Conservation (phyloP, 2,888 invertebrate genomes). For the Diloba caeruleocephala region DNA sequence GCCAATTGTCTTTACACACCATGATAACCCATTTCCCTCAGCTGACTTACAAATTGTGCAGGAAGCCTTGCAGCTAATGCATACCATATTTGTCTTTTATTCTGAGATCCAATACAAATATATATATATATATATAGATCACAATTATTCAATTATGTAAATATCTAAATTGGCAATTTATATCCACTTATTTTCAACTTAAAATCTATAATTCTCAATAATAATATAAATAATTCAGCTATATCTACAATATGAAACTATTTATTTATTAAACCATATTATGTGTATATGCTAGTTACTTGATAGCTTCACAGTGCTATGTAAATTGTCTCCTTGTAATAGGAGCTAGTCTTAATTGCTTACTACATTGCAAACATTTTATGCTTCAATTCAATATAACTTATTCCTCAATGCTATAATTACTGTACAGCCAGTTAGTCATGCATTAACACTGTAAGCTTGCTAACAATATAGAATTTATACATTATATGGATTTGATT, state of each 20-base stretch:
- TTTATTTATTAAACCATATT: no score
- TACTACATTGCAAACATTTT: conserved; percentile 30
- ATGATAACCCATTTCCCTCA: conserved; percentile 41
- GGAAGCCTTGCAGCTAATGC: not conserved
- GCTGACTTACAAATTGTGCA: conserved; percentile 22
- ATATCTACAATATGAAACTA: no score
- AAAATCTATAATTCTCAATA: no score
- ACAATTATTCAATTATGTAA: not conserved
- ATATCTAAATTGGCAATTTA: no score
- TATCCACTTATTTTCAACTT: no score
- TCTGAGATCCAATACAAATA: not conserved
- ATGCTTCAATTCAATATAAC: conserved; percentile 44
- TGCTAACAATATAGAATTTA: conserved; percentile 31
- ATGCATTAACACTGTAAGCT: conserved; percentile 60
- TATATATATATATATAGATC: no score
- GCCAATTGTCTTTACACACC: conserved; percentile 33
- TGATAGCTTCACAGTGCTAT: not conserved
- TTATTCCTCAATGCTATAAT: conserved; percentile 60
- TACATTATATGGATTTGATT: conserved; percentile 3
- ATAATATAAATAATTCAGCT: no score
- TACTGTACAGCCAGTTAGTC: conserved; percentile 52
- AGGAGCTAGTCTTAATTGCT: conserved; percentile 15
- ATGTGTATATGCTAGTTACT: no score
- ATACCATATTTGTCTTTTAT: conserved; percentile 2
- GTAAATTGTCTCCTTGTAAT: conserved; percentile 17